Conservation (phyloP, 2,113 vertebrate genomes). For the Phainopepla nitens region DNA sequence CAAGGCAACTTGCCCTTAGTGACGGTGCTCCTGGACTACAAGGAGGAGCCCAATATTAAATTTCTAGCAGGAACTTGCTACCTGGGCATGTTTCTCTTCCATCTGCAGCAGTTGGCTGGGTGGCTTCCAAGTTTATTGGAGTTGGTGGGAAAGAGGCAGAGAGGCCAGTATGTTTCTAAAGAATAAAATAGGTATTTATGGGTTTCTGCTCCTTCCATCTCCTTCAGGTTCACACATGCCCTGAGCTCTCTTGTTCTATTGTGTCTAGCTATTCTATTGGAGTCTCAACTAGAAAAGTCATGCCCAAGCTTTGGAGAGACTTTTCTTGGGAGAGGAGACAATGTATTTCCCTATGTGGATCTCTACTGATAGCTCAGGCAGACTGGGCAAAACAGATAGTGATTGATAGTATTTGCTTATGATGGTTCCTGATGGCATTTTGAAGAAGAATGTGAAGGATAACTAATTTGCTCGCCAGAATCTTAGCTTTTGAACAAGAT, state of each 20-base stretch:
- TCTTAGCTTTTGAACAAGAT: slow-evolving; percentile 20
- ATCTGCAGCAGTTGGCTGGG: not conserved
- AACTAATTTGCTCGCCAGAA: slow-evolving; percentile 18
- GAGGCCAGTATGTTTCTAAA: not conserved
- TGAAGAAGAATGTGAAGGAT: not conserved
- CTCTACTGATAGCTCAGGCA: not conserved
- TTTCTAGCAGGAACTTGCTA: not conserved
- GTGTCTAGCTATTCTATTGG: not conserved
- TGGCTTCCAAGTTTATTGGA: not conserved
- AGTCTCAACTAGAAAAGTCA: not conserved
- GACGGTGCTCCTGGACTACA: not conserved
- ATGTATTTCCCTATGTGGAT: not conserved
- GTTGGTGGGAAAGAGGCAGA: not conserved
- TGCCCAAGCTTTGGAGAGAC: not conserved
- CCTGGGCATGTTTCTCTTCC: not conserved
- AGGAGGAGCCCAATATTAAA: not conserved
- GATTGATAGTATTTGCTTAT: slow-evolving; percentile 31
- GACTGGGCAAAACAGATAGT: not conserved
- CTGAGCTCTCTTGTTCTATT: not conserved
- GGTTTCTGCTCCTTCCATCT: not conserved
- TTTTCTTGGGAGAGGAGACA: not conserved
- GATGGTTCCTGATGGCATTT: slow-evolving; percentile 32
- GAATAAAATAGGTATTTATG: not conserved
- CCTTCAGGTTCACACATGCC: not conserved
- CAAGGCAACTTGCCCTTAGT: not conserved